Base-by-base conservation (phyloP, 2,888 invertebrate genomes). In the Pammene fasciana region DNA sequence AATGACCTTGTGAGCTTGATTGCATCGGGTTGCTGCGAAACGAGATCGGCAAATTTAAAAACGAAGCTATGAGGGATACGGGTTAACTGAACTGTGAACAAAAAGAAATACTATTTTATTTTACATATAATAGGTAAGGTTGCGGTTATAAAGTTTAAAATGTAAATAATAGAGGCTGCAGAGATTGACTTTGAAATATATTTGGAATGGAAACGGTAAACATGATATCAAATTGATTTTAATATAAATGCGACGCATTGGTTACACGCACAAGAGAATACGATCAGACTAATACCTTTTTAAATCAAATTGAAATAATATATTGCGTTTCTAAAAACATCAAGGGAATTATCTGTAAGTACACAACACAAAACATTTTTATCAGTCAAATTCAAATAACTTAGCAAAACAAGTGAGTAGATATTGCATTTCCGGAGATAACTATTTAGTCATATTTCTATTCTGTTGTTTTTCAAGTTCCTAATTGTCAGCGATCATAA, bases 401-500 rank as follows among this genome's bases (percentile, higher is more conserved):
- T 48, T 18, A 9, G 18, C 43, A 43, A 18, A 13, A 43, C n/a
- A 13, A 41, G 5, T 7, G 18, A 61, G 48, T 38, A 38, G 41
- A 26, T 48, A 68, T 59, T 68, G 52, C 64, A 52, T 34, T 26
- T 64, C 34, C 14, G n/a, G 41, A 56, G 46, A 68, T 45, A 57
- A 64, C 41, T 36, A 10, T 55, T 18, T 45, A 46, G 9, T 64
- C 50, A 26, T 18, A 54, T 41, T 55, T 68, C n/a, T 57, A 43
- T 43, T 64, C 43, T 54, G 48, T 61, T 56, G 57, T 13, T 38
- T 65, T 54, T 46, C 9, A 59, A 60, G 65, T 57, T n/a, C n/a
- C n/a, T n/a, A 36, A 64, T 52, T 54, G 48, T 62, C 70, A 65
- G 67, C 65, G 76, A 45, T 68, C 68, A 36, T 82, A 77, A 79